Evolutionary conservation across 2,797 vertebrate species (phyloP), one percentile per base, ranked within the genome.

Genomic region (Mormyrus hasselquistii): DNA sequence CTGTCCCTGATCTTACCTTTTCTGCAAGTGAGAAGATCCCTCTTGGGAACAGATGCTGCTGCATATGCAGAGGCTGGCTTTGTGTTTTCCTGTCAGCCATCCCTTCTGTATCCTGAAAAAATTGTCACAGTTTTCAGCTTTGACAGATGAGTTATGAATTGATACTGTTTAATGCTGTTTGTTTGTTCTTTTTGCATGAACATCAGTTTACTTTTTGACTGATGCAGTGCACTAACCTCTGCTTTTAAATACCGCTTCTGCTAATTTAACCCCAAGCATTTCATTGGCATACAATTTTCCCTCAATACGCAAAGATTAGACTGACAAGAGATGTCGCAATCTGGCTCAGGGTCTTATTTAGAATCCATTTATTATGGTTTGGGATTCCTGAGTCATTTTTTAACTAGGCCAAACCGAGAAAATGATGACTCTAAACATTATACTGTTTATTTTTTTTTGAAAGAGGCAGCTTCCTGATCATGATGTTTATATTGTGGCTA

Each of bases 11-110:
- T 2, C 92, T 98, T 92, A 99, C 99, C 96, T 99, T 98, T 93
- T 96, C 97, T 2, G 87, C 94, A 88, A 90, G 90, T 47, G 97
- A 99, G 14, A 97, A 96, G 4, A 93, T 99, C 4, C 90, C 91
- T 98, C 89, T 98, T 97, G 0, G 98, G 90, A 97, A 97, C 92
- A 96, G 97, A 62, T 99, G 98, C 90, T 99, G 98, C 93, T 96
- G 95, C 19, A 97, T 99, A 89, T 99, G 98, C 90, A 94, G 94
- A 97, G 98, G 98, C 98, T 94, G 93, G 96, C 88, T 83, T 41
- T 7, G 1, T 9, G 2, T 9, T 12, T 41, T 57, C 44, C 25
- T 22, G 41, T 29, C 87, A 88, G 38, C 19, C 25, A 34, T 50
- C 29, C 29, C 22, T 79, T 90, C 50, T 76, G 87, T 79, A 52